Evolutionary conservation across 2,888 invertebrate species (phyloP), one percentile per base, ranked within the genome.

Genomic region (Pandemis corylana): DNA sequence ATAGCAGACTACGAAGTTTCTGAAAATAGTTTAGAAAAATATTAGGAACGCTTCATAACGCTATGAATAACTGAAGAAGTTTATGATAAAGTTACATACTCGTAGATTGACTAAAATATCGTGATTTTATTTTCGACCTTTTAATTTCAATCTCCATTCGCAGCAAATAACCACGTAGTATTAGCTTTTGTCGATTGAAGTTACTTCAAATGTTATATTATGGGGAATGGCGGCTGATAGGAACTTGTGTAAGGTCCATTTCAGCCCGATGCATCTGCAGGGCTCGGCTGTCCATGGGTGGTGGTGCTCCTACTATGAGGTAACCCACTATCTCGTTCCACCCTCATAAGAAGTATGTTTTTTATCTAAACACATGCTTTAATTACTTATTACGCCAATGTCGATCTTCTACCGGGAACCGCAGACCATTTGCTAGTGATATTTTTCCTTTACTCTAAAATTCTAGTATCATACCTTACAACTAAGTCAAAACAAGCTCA

Each of bases 401-500:
- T 5, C n/a, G 15, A 15, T 53, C 56, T 56, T 56, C 10, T 56
- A 20, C 59, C 12, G 28, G 5, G 59, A 28, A 15, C 20, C 20
- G 13, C 15, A 6, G 15, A 7, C 1, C 7, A 56, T 28, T 20
- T 20, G 51, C n/a, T 53, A 28, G 10, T 12, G 28, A 2, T 59
- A 10, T 59, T 59, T 46, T 59, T 59, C 59, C 28, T 59, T 59
- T 3, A 56, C 56, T 2, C 53, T 56, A 56, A 20, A 7, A 56
- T 56, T 13, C 15, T 15, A 56, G 66, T 64, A 64, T 56, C 49
- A 49, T 46, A 64, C 68, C 46, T 46, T 59, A n/a, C 65, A 51
- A 44, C 42, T 64, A 65, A 69, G 49, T 69, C 69, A 75, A 75
- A 75, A 67, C 61, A 62, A 46, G 70, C 70, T 70, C 71, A 71